Evolutionary conservation across 2,888 invertebrate species (phyloP).

Genomic region (Eupithecia exiguata): DNA sequence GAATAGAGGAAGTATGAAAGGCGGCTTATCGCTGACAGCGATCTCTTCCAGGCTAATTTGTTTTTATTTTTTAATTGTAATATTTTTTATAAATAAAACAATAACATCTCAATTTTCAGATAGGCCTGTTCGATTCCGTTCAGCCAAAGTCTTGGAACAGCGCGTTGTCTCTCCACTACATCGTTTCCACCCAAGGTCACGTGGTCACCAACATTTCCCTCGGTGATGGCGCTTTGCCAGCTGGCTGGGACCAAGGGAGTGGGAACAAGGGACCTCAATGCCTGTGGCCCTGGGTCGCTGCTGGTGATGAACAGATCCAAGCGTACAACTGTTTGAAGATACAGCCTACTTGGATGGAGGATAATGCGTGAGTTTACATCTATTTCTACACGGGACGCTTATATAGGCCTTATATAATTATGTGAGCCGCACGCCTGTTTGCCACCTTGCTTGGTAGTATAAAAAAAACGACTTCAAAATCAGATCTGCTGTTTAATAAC

Average conservation of each 20-base stretch:
- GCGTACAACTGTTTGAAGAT: conserved; percentile 89
- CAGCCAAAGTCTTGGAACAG: conserved; percentile 72
- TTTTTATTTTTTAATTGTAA: no score
- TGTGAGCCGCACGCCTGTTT: no score
- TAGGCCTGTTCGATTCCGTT: conserved; percentile 67
- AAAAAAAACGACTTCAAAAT: not conserved
- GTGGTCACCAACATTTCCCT: conserved; percentile 81
- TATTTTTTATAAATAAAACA: no score
- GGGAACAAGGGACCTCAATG: conserved; percentile 80
- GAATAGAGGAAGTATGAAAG: no score
- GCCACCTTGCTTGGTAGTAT: no score
- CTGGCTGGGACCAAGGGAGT: conserved; percentile 81
- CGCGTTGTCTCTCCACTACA: conserved; percentile 63
- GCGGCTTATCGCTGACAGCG: no score
- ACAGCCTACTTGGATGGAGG: conserved; percentile 94
- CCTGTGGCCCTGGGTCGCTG: conserved; percentile 88
- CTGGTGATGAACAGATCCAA: conserved; percentile 84
- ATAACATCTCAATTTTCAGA: conserved; percentile 56
- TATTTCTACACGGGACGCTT: not conserved
- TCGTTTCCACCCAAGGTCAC: conserved; percentile 71
- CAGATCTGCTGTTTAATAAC: no score
- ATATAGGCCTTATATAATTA: no score
- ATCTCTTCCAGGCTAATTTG: no score
- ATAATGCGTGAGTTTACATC: conserved; percentile 70
- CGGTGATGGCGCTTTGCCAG: conserved; percentile 82